Percentiles rank a stretch among this genome's conserved stretches.
These are phyloP conservation scores for Tetranychus piercei DNA, from an alignment of 2,888 invertebrate species.

Conservation along the genomic window DNA sequence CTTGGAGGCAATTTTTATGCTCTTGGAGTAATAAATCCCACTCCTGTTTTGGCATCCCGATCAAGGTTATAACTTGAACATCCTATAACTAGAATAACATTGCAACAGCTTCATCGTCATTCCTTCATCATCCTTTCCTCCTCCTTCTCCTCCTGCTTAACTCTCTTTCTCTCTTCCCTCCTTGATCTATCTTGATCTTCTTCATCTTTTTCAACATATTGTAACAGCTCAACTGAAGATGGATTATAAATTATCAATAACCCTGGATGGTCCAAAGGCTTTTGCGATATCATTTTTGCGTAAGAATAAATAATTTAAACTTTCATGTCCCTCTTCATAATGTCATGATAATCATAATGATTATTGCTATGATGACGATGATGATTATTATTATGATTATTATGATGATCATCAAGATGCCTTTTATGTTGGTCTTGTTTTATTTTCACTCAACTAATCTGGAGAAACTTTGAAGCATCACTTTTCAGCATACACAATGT, in stretches of 20 bases:
- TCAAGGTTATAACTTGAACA: neutral
- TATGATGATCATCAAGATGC: no score
- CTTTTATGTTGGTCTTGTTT: no score
- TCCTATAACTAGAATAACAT: neutral
- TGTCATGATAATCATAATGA: neutral
- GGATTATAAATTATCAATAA: conserved; percentile 1
- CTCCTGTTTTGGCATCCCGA: neutral
- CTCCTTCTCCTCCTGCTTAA: neutral
- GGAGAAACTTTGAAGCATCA: neutral
- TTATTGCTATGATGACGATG: neutral
- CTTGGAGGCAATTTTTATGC: conserved; percentile 1
- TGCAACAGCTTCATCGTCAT: neutral
- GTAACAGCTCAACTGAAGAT: conserved; percentile 1
- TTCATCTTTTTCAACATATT: conserved; percentile 19
- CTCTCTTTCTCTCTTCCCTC: neutral
- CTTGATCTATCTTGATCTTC: neutral
- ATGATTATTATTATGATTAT: neutral
- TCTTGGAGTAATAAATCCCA: neutral
- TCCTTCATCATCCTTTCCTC: conserved; percentile 3
- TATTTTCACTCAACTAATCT: neutral
- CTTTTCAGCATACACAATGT: neutral
- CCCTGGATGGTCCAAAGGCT: neutral
- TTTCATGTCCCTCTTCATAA: conserved; percentile 18
- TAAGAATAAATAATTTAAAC: neutral
- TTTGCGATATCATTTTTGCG: neutral